Evolutionary conservation across 2,888 invertebrate genomes (phyloP).

Genomic region (Cybosia mesomella): DNA sequence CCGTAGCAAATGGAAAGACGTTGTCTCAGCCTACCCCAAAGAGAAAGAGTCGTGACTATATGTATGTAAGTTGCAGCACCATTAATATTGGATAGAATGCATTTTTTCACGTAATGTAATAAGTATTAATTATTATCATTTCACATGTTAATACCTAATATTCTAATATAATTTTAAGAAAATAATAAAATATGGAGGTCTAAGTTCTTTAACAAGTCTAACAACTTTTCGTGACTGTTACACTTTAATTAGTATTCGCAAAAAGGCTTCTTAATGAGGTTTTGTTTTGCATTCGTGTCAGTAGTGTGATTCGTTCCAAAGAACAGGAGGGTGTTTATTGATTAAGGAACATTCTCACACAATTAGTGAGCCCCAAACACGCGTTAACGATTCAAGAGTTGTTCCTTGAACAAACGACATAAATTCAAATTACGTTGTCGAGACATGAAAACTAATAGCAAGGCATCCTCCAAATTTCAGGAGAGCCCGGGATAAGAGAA

Average conservation of each 20-base stretch:
- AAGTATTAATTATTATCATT: no score
- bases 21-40: no score
- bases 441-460: slow-evolving; percentile 32
- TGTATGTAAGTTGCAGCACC: no score
- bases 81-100: no score
- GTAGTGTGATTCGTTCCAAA: slow-evolving; percentile 52
- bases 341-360: slow-evolving; percentile 44
- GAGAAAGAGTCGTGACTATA: no score
- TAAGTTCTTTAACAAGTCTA: no score
- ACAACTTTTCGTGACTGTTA: slow-evolving; percentile 59
- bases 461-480: slow-evolving; percentile 32
- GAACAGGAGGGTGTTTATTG: slow-evolving; percentile 60
- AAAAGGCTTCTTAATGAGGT: slow-evolving; percentile 57
- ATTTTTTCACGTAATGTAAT: no score
- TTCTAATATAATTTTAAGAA: no score
- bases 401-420: slow-evolving; percentile 28
- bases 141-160: no score
- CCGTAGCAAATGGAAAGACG: no score
- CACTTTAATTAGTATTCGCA: slow-evolving; percentile 58
- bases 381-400: slow-evolving; percentile 1
- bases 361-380: slow-evolving; percentile 35
- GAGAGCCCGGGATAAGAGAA: slow-evolving; percentile 17
- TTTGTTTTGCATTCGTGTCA: slow-evolving; percentile 43
- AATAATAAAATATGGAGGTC: no score
- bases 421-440: slow-evolving; percentile 31